Base-by-base conservation (phyloP, 2,113 vertebrate genomes). In the Protomyctophum bolini region DNA sequence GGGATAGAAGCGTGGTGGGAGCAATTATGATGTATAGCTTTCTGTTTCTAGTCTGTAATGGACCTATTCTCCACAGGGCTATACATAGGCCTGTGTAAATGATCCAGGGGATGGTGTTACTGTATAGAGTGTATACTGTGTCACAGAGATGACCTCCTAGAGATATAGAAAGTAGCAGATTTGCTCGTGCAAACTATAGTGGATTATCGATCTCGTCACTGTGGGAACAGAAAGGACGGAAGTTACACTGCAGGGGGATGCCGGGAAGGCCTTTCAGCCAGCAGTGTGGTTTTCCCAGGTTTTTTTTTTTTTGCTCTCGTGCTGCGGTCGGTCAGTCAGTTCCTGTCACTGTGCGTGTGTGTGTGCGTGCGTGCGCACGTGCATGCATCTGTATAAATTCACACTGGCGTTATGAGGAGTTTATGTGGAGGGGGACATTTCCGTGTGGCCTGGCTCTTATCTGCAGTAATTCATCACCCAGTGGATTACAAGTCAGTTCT, bases 21-120 rank as follows among this genome's bases (percentile, higher is more conserved):
- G 75, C 86, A 88, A 90, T 91, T 88, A 88, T 89, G 83, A 90
- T 87, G 82, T 85, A 88, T 82, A 83, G 83, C 86, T 83, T 84
- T 87, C 77, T 80, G 83, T 85, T 87, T 82, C 78, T 61, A 80
- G 10, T 4, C 33, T 45, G 52, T 88, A 79, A 88, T 87, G 82
- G 78, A 82, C 78, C 78, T 83, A 11, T 78, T 87, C 74, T 77
- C 72, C 63, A 70, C 58, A 49, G 72, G 33, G 79, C 83, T 87
- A 79, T 84, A 86, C 87, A 84, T 86, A 82, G 79, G 60, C 77
- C 79, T 71, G 57, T 72, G 73, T 76, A 79, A 83, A 83, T 87
- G 78, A 86, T 76, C 80, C 80, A 77, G 66, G 71, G 70, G 76
- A 72, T 69, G n/a, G n/a, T n/a, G n/a, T n/a, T n/a, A n/a, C n/a